A percentile compares a stretch with the other conserved stretches of the same genome.
Evolutionary conservation across 1,140 invertebrate genomes (phyloP).

Genomic region (Camponotus floridanus): DNA sequence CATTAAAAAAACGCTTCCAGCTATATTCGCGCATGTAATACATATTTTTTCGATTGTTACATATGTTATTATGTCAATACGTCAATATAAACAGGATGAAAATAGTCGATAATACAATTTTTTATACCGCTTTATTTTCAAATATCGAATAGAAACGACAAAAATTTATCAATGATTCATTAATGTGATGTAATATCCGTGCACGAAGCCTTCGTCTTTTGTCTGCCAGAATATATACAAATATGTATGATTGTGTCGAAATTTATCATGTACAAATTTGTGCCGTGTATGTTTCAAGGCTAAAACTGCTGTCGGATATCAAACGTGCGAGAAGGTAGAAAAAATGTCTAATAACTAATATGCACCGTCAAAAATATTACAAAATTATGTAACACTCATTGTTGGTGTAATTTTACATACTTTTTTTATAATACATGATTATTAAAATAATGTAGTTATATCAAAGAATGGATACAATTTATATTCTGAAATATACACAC

Average conservation of each 20-base stretch:
- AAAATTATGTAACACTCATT: too few relatives aligned
- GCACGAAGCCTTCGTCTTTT: slow-evolving; percentile 47
- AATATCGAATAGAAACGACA: slow-evolving; percentile 57
- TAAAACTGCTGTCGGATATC: neutral
- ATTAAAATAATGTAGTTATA: neutral
- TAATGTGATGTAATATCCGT: slow-evolving; percentile 60
- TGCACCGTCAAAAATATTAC: too few relatives aligned
- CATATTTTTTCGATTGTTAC: neutral
- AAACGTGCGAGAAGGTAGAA: neutral
- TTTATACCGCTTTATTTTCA: slow-evolving; percentile 7
- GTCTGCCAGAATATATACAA: neutral
- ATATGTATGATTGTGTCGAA: slow-evolving; percentile 44
- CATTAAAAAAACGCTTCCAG: neutral
- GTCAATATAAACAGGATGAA: neutral
- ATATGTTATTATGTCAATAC: neutral
- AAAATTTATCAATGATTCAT: slow-evolving; percentile 65
- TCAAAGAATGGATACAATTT: neutral
- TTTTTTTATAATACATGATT: neutral
- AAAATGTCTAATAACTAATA: too few relatives aligned
- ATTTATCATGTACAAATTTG: slow-evolving; percentile 7
- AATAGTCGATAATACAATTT: neutral
- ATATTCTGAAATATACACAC: neutral
- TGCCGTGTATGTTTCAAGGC: slow-evolving; percentile 1
- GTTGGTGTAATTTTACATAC: too few relatives aligned
- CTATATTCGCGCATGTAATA: neutral